Percentiles rank a stretch among this genome's conserved stretches.
phyloP scores from a whole-genome alignment of 2,888 invertebrate species.

The Tortrix viridana region DNA sequence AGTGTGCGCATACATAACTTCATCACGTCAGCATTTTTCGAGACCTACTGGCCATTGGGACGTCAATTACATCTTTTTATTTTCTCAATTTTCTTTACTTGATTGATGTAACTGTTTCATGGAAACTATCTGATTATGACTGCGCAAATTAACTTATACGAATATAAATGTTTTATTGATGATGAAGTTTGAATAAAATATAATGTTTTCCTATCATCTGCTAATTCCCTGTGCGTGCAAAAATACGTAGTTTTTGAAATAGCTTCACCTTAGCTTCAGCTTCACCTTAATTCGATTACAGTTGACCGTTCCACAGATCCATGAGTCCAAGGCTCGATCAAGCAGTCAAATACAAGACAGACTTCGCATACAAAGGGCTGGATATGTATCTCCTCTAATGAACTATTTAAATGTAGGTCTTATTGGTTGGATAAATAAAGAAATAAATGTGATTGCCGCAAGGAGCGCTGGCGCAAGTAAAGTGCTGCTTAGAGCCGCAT shows the following conservation, averaged over 20 bases:
- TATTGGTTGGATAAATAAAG: constrained; percentile 76
- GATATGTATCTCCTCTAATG: constrained; percentile 72
- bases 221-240: too few relatives aligned
- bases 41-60: constrained; percentile 54
- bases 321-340: constrained; percentile 61
- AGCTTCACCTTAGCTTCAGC: too few relatives aligned
- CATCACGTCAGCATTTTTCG: constrained; percentile 63
- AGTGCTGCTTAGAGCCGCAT: constrained; percentile 65
- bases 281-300: constrained; percentile 5
- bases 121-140: too few relatives aligned
- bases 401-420: constrained; percentile 82
- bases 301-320: constrained; percentile 39
- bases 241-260: too few relatives aligned
- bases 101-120: too few relatives aligned
- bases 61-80: constrained; percentile 16
- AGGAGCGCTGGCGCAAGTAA: constrained; percentile 69
- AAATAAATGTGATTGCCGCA: constrained; percentile 67
- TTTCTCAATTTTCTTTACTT: too few relatives aligned
- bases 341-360: constrained; percentile 67
- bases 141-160: too few relatives aligned
- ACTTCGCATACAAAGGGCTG: constrained; percentile 72
- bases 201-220: too few relatives aligned
- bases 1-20: constrained; percentile 47
- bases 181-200: too few relatives aligned
- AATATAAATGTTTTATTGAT: too few relatives aligned